These are phyloP conservation scores for Misgurnus mizolepis DNA, from an alignment of 2,113 vertebrate species.

Conservation along the genomic window DNA sequence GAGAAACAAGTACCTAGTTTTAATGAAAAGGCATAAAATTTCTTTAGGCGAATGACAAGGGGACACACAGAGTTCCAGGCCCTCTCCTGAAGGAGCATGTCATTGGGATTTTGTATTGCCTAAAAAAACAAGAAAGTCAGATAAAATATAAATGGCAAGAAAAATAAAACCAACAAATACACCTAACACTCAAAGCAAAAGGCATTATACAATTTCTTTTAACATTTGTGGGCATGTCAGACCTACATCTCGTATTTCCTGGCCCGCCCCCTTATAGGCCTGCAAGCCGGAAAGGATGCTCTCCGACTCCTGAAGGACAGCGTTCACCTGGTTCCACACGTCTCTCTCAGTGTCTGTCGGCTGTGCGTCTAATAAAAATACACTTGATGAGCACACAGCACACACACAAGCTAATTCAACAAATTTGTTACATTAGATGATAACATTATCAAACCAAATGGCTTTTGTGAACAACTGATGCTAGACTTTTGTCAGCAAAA, in stretches of 20 bases:
- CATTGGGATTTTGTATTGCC: conserved; percentile 96
- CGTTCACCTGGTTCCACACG: conserved; percentile 96
- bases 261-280: conserved; percentile 95
- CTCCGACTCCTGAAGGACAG: conserved; percentile 95
- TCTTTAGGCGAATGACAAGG: conserved; percentile 92
- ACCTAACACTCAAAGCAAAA: background rate
- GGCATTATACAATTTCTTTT: background rate
- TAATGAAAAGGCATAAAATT: conserved; percentile 94
- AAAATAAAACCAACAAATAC: background rate
- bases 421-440: background rate
- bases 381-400: conserved; percentile 5
- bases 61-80: conserved; percentile 97
- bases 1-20: conserved; percentile 79
- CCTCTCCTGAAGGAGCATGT: conserved; percentile 89
- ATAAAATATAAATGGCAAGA: background rate
- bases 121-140: conserved; percentile 59
- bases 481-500: background rate
- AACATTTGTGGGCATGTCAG: background rate
- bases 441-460: conserved; percentile 15
- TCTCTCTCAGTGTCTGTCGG: conserved; percentile 93
- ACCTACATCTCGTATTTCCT: conserved; percentile 96
- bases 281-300: conserved; percentile 92
- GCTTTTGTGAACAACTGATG: background rate
- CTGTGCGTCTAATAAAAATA: conserved; percentile 84
- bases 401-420: background rate